phyloP scores from a whole-genome alignment of 2,888 invertebrate species.

The Entomobrya proxima region DNA sequence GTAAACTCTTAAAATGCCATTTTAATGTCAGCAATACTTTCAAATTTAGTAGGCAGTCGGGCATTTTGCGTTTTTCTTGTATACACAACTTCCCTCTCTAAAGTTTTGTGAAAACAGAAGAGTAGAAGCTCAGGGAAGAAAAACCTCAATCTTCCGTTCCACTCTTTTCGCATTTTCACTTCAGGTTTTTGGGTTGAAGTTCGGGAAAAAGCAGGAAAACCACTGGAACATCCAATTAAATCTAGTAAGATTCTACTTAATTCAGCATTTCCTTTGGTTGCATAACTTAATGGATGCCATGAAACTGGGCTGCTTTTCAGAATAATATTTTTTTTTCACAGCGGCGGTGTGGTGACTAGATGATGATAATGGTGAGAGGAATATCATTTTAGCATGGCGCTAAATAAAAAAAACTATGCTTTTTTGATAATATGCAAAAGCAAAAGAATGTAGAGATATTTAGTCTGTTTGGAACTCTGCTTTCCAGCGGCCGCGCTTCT shows the following conservation, averaged over 20 bases:
- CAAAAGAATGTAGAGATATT: not conserved
- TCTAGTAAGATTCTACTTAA: constrained; percentile 29
- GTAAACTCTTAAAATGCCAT: not conserved
- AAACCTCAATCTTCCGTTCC: constrained; percentile 30
- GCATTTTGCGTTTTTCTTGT: not conserved
- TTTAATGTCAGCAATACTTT: not conserved
- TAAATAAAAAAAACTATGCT: no score
- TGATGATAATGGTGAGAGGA: no score
- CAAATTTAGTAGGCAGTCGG: not conserved
- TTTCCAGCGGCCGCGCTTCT: not conserved
- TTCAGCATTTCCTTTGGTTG: constrained; percentile 33
- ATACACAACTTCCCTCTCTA: not conserved
- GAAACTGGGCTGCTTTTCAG: not conserved
- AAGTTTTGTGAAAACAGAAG: not conserved
- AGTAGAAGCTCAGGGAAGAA: not conserved
- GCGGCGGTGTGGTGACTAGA: no score
- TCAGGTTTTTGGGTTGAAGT: constrained; percentile 25
- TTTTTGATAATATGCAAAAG: no score
- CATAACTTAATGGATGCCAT: constrained; percentile 8
- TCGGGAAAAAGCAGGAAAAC: constrained; percentile 22
- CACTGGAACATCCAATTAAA: constrained; percentile 42
- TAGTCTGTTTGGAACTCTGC: no score
- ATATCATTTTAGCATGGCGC: no score
- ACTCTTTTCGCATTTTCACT: not conserved
- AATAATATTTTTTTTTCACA: no score